A percentile compares a stretch with the other conserved stretches of the same genome.
These are phyloP conservation scores for Tautogolabrus adspersus DNA, from an alignment of 2,113 vertebrate genomes.

Conservation along the genomic window DNA sequence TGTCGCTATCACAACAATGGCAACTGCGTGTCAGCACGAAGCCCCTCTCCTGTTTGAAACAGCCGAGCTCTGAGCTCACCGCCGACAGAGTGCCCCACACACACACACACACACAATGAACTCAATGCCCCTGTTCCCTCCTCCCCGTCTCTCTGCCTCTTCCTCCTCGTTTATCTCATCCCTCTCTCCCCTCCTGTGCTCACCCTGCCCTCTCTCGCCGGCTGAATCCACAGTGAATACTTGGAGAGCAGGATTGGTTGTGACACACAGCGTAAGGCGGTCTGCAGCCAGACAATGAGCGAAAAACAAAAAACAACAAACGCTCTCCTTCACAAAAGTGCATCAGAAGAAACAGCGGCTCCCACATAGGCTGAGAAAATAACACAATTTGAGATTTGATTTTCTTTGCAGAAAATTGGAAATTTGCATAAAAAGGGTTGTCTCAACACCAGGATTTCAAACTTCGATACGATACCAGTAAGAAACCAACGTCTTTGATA, in stretches of 20 bases:
- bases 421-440: no score
- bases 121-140: constrained; percentile 66
- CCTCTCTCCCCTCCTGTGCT: constrained; percentile 33
- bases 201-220: constrained; percentile 34
- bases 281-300: constrained; percentile 27
- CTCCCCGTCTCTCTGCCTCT: constrained; percentile 7
- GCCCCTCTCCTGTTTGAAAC: constrained; percentile 39
- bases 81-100: constrained; percentile 29
- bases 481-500: no score
- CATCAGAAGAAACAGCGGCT: constrained; percentile 1
- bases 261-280: constrained; percentile 36
- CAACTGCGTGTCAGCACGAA: constrained; percentile 58
- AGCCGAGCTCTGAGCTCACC: constrained; percentile 47
- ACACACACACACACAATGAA: constrained; percentile 54
- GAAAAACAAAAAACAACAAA: background rate
- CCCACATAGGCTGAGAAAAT: background rate
- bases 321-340: background rate
- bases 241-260: constrained; percentile 36
- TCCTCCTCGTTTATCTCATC: constrained; percentile 33
- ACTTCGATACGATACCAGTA: no score
- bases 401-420: background rate
- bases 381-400: background rate
- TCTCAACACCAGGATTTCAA: no score
- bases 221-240: constrained; percentile 22
- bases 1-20: constrained; percentile 58